These are phyloP conservation scores for Mionectes macconnelli DNA, from an alignment of 2,113 vertebrate species.

Conservation along the genomic window DNA sequence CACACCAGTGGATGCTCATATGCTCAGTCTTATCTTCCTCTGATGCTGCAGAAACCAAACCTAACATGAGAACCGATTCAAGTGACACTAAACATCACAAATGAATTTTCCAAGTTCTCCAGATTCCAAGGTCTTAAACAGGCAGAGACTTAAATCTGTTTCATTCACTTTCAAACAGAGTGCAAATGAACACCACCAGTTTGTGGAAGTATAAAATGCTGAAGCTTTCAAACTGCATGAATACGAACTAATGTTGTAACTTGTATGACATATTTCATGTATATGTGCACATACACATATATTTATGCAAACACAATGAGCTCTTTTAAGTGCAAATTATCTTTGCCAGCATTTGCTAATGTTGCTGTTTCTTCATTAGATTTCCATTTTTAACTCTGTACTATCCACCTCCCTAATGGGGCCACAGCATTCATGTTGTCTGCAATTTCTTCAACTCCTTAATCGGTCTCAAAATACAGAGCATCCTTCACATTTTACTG, in stretches of 20 bases:
- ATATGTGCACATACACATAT: not conserved
- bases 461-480: not conserved
- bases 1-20: not conserved
- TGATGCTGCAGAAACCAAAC: not conserved
- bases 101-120: not conserved
- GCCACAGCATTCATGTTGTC: not conserved
- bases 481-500: not conserved
- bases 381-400: not conserved
- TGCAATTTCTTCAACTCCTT: not conserved
- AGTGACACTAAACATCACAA: not conserved
- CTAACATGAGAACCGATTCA: not conserved
- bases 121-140: not conserved
- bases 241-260: not conserved
- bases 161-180: not conserved
- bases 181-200: not conserved
- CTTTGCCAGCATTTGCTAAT: not conserved
- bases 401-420: not conserved
- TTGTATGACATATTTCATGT: not conserved
- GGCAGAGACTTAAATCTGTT: not conserved
- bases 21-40: not conserved
- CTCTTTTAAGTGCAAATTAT: not conserved
- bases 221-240: not conserved
- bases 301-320: not conserved
- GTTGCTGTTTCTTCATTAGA: not conserved
- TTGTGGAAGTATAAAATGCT: not conserved